Evolutionary conservation across 2,888 invertebrate genomes (phyloP).

Genomic region (Dione vanillae): DNA sequence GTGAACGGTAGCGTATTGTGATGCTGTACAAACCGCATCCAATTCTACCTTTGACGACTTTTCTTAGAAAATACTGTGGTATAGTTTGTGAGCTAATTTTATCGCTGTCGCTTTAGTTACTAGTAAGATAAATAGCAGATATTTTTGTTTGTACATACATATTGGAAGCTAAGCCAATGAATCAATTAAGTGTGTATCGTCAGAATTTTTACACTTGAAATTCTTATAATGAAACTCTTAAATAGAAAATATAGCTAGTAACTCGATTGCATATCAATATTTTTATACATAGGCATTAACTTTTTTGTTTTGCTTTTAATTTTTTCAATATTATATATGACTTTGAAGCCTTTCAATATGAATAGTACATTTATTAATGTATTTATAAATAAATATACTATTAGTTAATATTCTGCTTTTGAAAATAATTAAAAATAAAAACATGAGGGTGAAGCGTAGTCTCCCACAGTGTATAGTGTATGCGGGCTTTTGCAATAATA

Average conservation of each 20-base stretch:
- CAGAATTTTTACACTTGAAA: no score
- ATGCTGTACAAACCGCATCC: conserved; percentile 55
- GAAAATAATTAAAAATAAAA: conserved; percentile 48
- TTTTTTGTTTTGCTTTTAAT: no score
- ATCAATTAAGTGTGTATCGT: no score
- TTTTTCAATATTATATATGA: no score
- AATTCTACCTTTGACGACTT: conserved; percentile 53
- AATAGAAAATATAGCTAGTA: no score
- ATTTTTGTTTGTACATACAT: conserved; percentile 49
- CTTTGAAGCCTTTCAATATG: no score
- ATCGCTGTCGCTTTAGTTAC: conserved; percentile 50
- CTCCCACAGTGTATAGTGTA: conserved; percentile 64
- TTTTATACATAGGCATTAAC: no score
- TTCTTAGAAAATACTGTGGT: conserved; percentile 69
- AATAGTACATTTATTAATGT: no score
- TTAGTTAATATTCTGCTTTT: conserved; percentile 39
- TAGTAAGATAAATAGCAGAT: conserved; percentile 63
- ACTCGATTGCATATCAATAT: no score
- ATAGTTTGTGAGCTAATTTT: conserved; percentile 60
- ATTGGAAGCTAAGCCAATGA: no score
- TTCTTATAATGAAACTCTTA: no score
- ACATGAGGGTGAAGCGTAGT: conserved; percentile 68
- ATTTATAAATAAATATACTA: no score
- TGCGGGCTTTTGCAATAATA: conserved; percentile 80
- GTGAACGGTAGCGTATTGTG: conserved; percentile 65